Evolutionary conservation across 2,888 invertebrate genomes (phyloP).

Genomic region (Lamproptera curius): DNA sequence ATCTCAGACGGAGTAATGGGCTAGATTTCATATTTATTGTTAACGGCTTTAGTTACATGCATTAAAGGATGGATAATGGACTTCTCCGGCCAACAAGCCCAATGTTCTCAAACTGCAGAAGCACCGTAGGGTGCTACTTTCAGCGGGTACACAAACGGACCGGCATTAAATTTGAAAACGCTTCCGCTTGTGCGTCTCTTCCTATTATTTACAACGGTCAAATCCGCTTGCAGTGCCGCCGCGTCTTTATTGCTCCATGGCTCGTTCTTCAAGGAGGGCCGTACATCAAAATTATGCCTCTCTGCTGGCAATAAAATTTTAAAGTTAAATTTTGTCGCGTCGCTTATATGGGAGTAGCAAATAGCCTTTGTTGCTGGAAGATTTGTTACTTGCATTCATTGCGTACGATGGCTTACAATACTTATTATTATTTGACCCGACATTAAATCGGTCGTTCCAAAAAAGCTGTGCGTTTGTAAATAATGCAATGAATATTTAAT

Average conservation of each 20-base stretch:
- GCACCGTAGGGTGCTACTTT: conserved; percentile 13
- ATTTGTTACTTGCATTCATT: not conserved
- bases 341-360: conserved; percentile 27
- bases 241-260: conserved; percentile 19
- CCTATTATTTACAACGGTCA: conserved; percentile 12
- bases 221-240: conserved; percentile 8
- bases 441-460: too few species aligned
- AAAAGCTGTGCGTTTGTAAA: too few species aligned
- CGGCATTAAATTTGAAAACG: not conserved
- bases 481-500: too few species aligned
- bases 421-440: too few species aligned
- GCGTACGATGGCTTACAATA: too few species aligned
- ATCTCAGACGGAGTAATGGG: not conserved
- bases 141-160: conserved; percentile 2
- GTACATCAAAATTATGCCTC: conserved; percentile 55
- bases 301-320: conserved; percentile 54
- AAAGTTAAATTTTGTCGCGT: conserved; percentile 49
- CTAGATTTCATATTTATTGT: not conserved
- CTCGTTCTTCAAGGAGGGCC: conserved; percentile 19
- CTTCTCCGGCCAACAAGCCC: conserved; percentile 10
- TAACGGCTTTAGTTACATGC: conserved; percentile 1
- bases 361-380: conserved; percentile 22
- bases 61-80: conserved; percentile 22
- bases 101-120: not conserved
- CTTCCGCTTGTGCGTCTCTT: conserved; percentile 8